Percentiles rank a stretch among this genome's conserved stretches.
These are phyloP conservation scores for Distichodus sexfasciatus DNA, from an alignment of 2,797 vertebrate genomes.

Conservation along the genomic window DNA sequence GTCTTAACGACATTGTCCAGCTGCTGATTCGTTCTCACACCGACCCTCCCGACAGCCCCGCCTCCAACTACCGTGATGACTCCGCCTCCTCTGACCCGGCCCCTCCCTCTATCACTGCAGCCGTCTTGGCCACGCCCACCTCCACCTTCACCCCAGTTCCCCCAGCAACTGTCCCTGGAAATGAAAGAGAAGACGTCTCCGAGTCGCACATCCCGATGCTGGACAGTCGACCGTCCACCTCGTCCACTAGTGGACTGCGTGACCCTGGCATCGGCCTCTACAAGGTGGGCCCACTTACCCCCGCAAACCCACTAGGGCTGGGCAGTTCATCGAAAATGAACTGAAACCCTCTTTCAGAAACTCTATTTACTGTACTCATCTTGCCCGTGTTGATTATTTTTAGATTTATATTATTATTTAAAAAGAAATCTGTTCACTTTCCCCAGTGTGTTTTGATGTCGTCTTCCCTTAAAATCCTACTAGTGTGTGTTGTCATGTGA, in stretches of 20 bases:
- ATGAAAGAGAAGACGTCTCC: constrained; percentile 72
- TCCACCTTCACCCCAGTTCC: constrained; percentile 9
- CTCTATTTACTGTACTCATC: too few relatives aligned
- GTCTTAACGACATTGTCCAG: constrained; percentile 98
- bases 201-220: constrained; percentile 67
- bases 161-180: constrained; percentile 52
- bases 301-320: too few relatives aligned
- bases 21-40: constrained; percentile 92
- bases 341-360: too few relatives aligned
- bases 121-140: constrained; percentile 23
- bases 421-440: too few relatives aligned
- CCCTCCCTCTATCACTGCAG: constrained; percentile 54
- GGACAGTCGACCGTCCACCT: constrained; percentile 84
- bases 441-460: too few relatives aligned
- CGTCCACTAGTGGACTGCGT: constrained; percentile 79
- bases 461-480: too few relatives aligned
- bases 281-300: too few relatives aligned
- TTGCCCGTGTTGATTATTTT: too few relatives aligned
- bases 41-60: constrained; percentile 78
- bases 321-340: too few relatives aligned
- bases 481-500: too few relatives aligned
- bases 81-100: constrained; percentile 58
- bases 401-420: too few relatives aligned
- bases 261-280: constrained; percentile 91
- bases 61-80: constrained; percentile 73